Base-by-base conservation (phyloP, 2,113 vertebrate genomes). In the Brachionichthys hirsutus region DNA sequence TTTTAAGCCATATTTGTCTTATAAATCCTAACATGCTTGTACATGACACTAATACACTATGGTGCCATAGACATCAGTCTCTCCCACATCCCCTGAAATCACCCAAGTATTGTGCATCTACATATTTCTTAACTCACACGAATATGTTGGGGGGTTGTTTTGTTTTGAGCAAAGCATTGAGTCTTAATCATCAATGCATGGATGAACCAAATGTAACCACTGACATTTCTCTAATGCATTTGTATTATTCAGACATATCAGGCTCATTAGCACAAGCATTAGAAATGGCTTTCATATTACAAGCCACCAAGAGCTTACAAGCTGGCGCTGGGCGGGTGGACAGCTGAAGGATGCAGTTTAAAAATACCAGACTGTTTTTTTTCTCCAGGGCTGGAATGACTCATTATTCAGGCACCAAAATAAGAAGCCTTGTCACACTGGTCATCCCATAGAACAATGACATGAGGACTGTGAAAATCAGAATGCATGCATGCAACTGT, bases 301-400 rank as follows among this genome's bases (percentile, higher is more conserved):
- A 73, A 81, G 66, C 72, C 73, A 75, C 57, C 77, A 52, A 60
- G 55, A 78, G 75, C 82, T 83, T 72, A 68, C 78, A 59, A 67
- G 64, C 68, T 17, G 15, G 69, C 72, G 76, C 75, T 84, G 73
- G 22, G 35, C 73, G 82, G 81, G 77, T 61, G 54, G 83, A 81
- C 74, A 82, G 81, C 83, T 85, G 79, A 81, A 86, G 67, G 88
- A 83, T 82, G 83, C 77, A 77, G 77, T 86, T 87, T 84, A 86
- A 89, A 89, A 89, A 88, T 84, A 85, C 75, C 82, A 82, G 83
- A 86, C 82, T 87, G 87, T 82, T 88, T 84, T 85, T 75, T 82
- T 30, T 74, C 83, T 89, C 73, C 64, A 62, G 82, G 86, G 86
- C 68, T 63, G 78, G 66, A 67, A 82, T 83, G 83, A 85, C 77